Percentiles rank a stretch among this genome's conserved stretches.
Evolutionary conservation across 2,797 vertebrate genomes (phyloP).

Genomic region (Cirrhinus molitorella): DNA sequence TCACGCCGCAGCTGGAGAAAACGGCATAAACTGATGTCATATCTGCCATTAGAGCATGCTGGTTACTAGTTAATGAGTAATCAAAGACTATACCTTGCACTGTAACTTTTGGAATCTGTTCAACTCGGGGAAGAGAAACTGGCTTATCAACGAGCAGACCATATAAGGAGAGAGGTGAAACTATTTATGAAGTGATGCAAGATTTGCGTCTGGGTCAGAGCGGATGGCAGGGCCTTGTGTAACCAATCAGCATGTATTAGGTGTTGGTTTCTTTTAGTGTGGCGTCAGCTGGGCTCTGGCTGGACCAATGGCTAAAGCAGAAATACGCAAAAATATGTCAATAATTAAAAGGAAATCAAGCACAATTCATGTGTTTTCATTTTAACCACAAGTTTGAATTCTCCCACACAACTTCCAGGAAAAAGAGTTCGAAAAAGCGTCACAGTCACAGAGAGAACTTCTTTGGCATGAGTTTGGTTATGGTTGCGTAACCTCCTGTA

Average conservation of each 20-base stretch:
- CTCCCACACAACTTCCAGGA: conserved; percentile 1
- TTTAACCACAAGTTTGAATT: not conserved
- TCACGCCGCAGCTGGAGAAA: not conserved
- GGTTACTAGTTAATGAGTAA: conserved; percentile 74
- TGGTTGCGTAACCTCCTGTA: not conserved
- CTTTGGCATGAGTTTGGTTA: conserved; percentile 1
- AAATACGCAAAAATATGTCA: conserved; percentile 2
- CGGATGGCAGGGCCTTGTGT: conserved; percentile 45
- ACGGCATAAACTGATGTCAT: not conserved
- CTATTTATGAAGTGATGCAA: conserved; percentile 73
- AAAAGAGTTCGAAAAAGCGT: not conserved
- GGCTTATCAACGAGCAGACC: conserved; percentile 81
- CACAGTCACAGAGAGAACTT: not conserved
- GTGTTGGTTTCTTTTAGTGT: conserved; percentile 49
- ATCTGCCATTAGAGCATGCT: not conserved
- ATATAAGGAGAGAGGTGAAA: conserved; percentile 80
- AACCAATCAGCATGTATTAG: conserved; percentile 55
- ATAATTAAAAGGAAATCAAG: not conserved
- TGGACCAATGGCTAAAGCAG: conserved; percentile 16
- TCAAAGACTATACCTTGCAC: conserved; percentile 66
- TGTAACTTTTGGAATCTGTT: conserved; percentile 63
- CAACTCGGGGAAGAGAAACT: conserved; percentile 77
- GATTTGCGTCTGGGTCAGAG: conserved; percentile 64
- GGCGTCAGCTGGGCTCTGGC: conserved; percentile 30
- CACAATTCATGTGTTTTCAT: not conserved